A percentile compares a stretch with the other conserved stretches of the same genome.
phyloP scores from a whole-genome alignment of 2,888 invertebrate genomes.

The Scelioninae gen. 1 region DNA sequence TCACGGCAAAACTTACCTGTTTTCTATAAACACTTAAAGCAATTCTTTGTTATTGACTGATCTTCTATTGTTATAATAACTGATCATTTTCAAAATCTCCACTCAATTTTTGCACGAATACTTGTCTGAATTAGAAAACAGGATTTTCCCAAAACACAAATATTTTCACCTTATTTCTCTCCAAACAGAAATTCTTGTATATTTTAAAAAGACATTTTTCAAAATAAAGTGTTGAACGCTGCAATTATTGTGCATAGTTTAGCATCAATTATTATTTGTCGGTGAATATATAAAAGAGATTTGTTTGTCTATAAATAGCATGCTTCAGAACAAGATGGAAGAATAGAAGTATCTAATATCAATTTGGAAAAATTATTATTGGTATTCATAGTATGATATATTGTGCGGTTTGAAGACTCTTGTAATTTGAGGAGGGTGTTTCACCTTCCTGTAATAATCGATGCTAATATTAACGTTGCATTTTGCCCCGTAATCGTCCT shows the following conservation, averaged over 20 bases:
- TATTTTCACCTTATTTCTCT: too few relatives aligned
- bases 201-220: too few relatives aligned
- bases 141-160: too few relatives aligned
- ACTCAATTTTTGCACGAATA: too few relatives aligned
- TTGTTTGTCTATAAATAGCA: conserved; percentile 13
- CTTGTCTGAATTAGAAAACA: too few relatives aligned
- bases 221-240: too few relatives aligned
- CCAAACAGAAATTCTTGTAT: too few relatives aligned
- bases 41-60: too few relatives aligned
- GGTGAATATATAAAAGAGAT: not conserved
- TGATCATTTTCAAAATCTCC: too few relatives aligned
- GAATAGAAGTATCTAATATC: conserved; percentile 13
- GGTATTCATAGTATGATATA: conserved; percentile 19
- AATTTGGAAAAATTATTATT: conserved; percentile 25
- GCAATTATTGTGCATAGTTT: too few relatives aligned
- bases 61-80: too few relatives aligned
- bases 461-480: conserved; percentile 33
- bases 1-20: not conserved
- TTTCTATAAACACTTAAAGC: not conserved
- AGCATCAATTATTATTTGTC: too few relatives aligned
- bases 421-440: conserved; percentile 44
- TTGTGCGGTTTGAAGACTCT: conserved; percentile 36
- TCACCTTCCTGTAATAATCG: conserved; percentile 35
- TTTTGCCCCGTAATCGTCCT: conserved; percentile 15
- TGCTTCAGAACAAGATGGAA: not conserved